A percentile compares a stretch with the other conserved stretches of the same genome.
Evolutionary conservation across 2,797 vertebrate genomes (phyloP).

Genomic region (Rhabdomys pumilio): DNA sequence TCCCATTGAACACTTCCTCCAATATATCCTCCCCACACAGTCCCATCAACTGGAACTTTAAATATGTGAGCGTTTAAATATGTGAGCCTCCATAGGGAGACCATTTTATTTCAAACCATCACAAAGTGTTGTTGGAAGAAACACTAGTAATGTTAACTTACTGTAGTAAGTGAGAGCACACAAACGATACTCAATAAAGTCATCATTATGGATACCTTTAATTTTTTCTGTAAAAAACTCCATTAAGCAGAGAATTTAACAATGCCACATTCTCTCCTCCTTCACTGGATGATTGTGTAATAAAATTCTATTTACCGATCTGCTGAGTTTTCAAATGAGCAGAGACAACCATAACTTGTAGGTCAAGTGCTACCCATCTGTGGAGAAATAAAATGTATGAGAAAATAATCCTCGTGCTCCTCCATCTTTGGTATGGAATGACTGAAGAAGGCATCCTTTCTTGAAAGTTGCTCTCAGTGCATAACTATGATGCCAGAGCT

Average conservation of each 20-base stretch:
- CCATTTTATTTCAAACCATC: too few relatives aligned
- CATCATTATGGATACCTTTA: background rate
- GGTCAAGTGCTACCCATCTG: constrained; percentile 4
- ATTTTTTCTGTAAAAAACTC: background rate
- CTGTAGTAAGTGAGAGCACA: background rate
- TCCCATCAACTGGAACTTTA: background rate
- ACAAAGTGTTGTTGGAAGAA: background rate
- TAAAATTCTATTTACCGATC: constrained; percentile 31
- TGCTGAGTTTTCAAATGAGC: constrained; percentile 37
- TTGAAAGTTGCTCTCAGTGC: constrained; percentile 54
- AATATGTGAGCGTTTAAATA: background rate
- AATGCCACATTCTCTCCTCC: background rate
- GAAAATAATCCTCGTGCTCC: background rate
- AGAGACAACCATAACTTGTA: background rate
- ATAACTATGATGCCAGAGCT: background rate
- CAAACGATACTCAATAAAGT: background rate
- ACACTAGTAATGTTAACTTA: background rate
- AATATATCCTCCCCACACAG: background rate
- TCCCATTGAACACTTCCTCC: background rate
- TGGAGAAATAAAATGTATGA: constrained; percentile 49
- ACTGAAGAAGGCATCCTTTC: background rate
- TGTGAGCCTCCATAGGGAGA: background rate
- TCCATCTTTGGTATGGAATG: background rate
- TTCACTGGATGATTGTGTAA: constrained; percentile 12
- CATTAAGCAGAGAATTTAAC: constrained; percentile 26